Conservation (phyloP, 2,113 vertebrate genomes). For the Myotis lucifugus region DNA sequence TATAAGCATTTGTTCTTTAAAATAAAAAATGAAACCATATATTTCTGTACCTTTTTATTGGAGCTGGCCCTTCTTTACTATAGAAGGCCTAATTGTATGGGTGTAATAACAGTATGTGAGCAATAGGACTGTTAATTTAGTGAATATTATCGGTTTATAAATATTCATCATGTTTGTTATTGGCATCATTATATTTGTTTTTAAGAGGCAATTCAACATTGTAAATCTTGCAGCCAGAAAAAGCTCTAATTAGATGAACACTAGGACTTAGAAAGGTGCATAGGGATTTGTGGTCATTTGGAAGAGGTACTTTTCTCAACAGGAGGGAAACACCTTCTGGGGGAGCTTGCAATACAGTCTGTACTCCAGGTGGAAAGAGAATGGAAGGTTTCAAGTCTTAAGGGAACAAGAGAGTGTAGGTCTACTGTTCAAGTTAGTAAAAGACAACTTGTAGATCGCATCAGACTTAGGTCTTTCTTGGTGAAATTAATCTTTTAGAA, state of each 20-base stretch:
- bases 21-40: background rate
- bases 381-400: background rate
- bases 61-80: background rate
- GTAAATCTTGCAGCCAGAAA: constrained; percentile 35
- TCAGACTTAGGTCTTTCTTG: background rate
- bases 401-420: background rate
- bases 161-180: constrained; percentile 65
- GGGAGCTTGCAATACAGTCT: background rate
- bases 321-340: background rate
- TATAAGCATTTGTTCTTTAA: background rate
- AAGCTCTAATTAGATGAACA: constrained; percentile 56
- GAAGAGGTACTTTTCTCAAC: background rate
- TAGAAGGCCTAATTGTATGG: background rate
- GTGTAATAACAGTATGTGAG: background rate
- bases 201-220: constrained; percentile 54
- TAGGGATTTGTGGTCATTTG: constrained; percentile 7
- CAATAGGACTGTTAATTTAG: background rate
- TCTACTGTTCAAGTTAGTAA: constrained; percentile 13
- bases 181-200: constrained; percentile 59
- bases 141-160: constrained; percentile 58
- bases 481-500: background rate
- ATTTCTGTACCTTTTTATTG: constrained; percentile 31
- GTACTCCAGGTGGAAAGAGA: background rate
- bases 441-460: background rate
- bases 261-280: constrained; percentile 60